Evolutionary conservation across 1,140 invertebrate genomes (phyloP), one percentile per base, ranked within the genome.

Genomic region (Chironomus tepperi): DNA sequence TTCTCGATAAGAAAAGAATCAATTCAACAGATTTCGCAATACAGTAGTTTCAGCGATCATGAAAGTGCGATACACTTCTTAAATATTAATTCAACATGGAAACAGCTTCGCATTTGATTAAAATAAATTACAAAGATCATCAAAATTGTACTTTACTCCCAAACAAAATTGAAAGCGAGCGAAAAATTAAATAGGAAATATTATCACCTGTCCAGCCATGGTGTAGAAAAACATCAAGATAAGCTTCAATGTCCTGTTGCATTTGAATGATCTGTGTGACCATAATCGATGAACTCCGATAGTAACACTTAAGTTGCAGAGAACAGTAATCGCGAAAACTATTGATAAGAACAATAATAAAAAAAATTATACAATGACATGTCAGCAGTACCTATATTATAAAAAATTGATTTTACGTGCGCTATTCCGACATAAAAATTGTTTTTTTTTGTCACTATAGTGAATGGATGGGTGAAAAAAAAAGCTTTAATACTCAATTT

Each of bases 191-290:
- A 57, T 57, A n/a, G n/a, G 8, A 47, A n/a, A 12, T 57, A 15
- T 57, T 18, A 16, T 70, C 19, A 70, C 65, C 18, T 94, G 90
- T 76, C 92, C 89, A n/a, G 96, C 93, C 19, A 97, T 80, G 0
- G 92, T 94, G 78, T 98, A 93, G 81, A 88, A 89, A 7, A 92
- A 78, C 10, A 90, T 87, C 64, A 98, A 84, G n/a, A 98, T 83
- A 0, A 96, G 67, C 75, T 91, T 85, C 1, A 98, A 83, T 1
- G 94, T 95, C 85, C 91, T 89, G 81, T 89, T 94, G 6, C 96
- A 97, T 85, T 97, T 97, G 85, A 97, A 98, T 0, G 95, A 90
- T 78, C 91, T 88, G 83, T 98, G 97, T 6, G 96, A 87, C 96
- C 96, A 98, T 21, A 98, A 86, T 78, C 96, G 87, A 82, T 98